Evolutionary conservation across 2,113 vertebrate species (phyloP).

Genomic region (Sphaerodactylus townsendi): DNA sequence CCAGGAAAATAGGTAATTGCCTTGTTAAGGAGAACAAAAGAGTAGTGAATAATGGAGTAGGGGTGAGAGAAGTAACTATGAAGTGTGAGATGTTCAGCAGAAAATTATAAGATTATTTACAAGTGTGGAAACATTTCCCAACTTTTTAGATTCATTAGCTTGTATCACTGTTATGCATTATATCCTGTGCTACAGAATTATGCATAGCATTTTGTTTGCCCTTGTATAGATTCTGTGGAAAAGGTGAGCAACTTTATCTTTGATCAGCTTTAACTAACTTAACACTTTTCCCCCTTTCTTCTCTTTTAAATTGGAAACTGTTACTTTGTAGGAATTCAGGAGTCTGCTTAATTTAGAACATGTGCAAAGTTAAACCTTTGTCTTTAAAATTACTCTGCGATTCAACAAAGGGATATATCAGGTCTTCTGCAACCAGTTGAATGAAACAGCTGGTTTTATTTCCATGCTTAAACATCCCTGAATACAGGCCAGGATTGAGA

Average conservation of each 20-base stretch:
- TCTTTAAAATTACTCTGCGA: constrained; percentile 5
- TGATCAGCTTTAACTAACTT: neutral
- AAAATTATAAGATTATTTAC: neutral
- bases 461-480: neutral
- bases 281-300: neutral
- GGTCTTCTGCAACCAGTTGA: neutral
- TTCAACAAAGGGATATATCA: constrained; percentile 8
- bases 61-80: neutral
- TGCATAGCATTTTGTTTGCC: neutral
- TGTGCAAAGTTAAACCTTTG: neutral
- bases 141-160: too few relatives aligned
- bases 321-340: neutral
- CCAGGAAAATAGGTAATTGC: neutral
- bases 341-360: neutral
- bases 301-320: neutral
- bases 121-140: neutral
- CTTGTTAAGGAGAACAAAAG: neutral
- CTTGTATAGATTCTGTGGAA: neutral
- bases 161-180: neutral
- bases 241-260: neutral
- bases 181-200: neutral
- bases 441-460: constrained; percentile 23
- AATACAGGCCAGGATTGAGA: neutral
- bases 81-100: neutral
- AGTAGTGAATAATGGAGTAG: neutral